Conservation (phyloP, 2,888 invertebrate species). For the Agelastica alni region DNA sequence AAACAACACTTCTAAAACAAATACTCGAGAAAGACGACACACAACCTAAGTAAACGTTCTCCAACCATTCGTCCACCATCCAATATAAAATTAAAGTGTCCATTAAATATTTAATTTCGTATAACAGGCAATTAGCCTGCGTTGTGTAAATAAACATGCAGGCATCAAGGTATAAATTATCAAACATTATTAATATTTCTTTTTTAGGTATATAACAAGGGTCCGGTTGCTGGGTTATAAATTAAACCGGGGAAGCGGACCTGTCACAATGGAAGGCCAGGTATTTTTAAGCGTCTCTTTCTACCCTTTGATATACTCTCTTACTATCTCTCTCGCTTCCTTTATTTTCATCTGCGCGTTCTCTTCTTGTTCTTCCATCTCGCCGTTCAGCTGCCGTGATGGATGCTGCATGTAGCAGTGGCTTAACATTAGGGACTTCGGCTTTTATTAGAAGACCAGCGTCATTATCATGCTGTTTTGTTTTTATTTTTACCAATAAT, state of each 20-base stretch:
- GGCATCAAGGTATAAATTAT: constrained; percentile 49
- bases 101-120: constrained; percentile 47
- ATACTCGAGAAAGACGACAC: constrained; percentile 12
- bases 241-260: constrained; percentile 40
- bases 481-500: too few relatives aligned
- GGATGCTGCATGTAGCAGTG: constrained; percentile 16
- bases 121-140: constrained; percentile 48
- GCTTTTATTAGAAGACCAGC: too few relatives aligned
- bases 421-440: background rate
- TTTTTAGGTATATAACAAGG: constrained; percentile 47
- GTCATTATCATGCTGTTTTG: too few relatives aligned
- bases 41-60: constrained; percentile 14
- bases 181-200: constrained; percentile 49
- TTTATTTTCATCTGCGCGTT: constrained; percentile 8
- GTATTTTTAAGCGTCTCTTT: background rate
- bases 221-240: constrained; percentile 36
- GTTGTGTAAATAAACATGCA: constrained; percentile 51
- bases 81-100: constrained; percentile 27
- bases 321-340: too few relatives aligned
- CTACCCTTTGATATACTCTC: too few relatives aligned
- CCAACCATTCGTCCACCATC: constrained; percentile 2
- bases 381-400: constrained; percentile 18
- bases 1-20: constrained; percentile 15
- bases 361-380: background rate
- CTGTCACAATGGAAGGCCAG: constrained; percentile 38